Base-by-base conservation (phyloP, 2,113 vertebrate species). In the Columba livia region DNA sequence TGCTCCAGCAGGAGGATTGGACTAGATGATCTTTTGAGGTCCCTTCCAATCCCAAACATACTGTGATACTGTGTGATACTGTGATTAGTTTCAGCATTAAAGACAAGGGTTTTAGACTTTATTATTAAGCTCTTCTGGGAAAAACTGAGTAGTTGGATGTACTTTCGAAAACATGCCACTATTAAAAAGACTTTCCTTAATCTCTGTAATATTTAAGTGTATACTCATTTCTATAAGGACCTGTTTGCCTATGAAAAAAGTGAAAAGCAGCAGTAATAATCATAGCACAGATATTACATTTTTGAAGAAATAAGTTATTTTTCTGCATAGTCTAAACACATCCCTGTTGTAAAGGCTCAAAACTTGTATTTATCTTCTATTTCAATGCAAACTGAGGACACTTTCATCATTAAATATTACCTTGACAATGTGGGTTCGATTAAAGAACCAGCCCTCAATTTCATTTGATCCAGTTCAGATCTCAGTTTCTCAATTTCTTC, bases 401-500 rank as follows among this genome's bases (percentile, higher is more conserved):
- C 11, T 26, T 77, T 62, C 60, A 4, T 50, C 28, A 31, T 70
- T 77, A 92, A 90, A 48, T 72, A 70, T 92, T 98, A 99, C 99
- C 99, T 99, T 94, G 99, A 99, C 93, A 99, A 98, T 19, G 98
- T 98, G 44, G 99, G 98, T 95, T 99, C 99, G 7, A 99, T 99
- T 98, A 99, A 98, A 97, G 99, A 99, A 73, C 99, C 99, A 89
- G 98, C 97, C 95, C 99, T 98, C 97, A 99, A 79, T 95, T 99
- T 98, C 98, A 99, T 96, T 94, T 99, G 99, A 91, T 99, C 99
- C 92, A 99, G 97, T 97, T 99, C 99, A 47, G 97, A 98, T 96
- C 99, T 98, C 95, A 99, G 97, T 89, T 99, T 99, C 91, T 99
- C 99, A 69, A 99, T 99, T 98, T 99, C 99, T 85, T 99, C 99